Evolutionary conservation across 2,797 vertebrate genomes (phyloP).

Genomic region (Sebastolobus alascanus): DNA sequence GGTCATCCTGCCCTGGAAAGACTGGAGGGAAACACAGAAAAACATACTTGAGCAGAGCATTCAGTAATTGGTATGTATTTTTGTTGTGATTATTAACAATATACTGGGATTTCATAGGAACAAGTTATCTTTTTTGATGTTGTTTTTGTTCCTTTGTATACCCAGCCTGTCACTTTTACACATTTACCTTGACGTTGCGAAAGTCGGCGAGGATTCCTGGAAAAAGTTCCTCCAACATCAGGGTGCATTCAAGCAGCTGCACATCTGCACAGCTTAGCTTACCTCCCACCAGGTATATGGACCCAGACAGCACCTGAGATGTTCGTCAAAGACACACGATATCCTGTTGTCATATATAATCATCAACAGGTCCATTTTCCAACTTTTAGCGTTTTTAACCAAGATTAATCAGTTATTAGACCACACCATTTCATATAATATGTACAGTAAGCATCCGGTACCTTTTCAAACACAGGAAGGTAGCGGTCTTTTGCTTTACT

Average conservation of each 20-base stretch:
- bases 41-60: neutral
- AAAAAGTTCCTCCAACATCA: slow-evolving; percentile 89
- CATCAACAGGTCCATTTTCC: neutral
- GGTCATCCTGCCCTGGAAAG: slow-evolving; percentile 88
- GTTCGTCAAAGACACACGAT: neutral
- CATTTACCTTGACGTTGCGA: slow-evolving; percentile 67
- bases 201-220: slow-evolving; percentile 83
- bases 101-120: neutral
- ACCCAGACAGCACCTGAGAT: slow-evolving; percentile 83
- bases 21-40: slow-evolving; percentile 72
- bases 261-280: slow-evolving; percentile 90
- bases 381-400: neutral
- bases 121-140: neutral
- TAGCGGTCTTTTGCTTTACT: slow-evolving; percentile 85
- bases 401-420: neutral
- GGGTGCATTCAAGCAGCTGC: slow-evolving; percentile 87
- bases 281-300: slow-evolving; percentile 88
- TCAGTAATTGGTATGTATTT: neutral
- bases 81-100: neutral
- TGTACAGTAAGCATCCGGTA: slow-evolving; percentile 45
- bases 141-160: neutral
- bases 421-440: neutral
- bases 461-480: slow-evolving; percentile 92
- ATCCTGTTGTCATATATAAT: neutral
- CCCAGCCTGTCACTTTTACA: neutral